These are phyloP conservation scores for Peromyscus polionotus DNA, from an alignment of 2,113 vertebrate genomes.

Conservation along the genomic window DNA sequence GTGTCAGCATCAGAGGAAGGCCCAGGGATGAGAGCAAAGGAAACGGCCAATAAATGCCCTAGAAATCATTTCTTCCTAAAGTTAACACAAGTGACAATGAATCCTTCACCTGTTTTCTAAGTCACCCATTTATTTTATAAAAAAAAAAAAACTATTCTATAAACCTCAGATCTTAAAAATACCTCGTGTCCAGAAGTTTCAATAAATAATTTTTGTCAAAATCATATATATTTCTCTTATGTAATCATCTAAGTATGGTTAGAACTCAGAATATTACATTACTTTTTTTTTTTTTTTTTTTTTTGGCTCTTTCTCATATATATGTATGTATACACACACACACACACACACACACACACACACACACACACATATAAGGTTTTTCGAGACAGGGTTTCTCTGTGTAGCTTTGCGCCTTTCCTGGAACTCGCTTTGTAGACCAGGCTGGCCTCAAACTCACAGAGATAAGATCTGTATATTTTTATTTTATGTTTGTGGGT, in stretches of 20 bases:
- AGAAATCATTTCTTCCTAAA: slow-evolving; percentile 20
- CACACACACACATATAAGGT: no score
- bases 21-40: not conserved
- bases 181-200: not conserved
- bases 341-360: no score
- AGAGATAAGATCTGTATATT: no score
- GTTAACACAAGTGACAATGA: not conserved
- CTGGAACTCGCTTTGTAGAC: no score
- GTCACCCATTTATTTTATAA: not conserved
- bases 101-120: slow-evolving; percentile 32
- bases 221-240: not conserved
- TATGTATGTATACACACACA: no score
- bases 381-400: no score
- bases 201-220: slow-evolving; percentile 34
- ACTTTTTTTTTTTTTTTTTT: not conserved
- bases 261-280: not conserved
- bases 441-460: no score
- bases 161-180: not conserved
- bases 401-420: no score
- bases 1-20: slow-evolving; percentile 10
- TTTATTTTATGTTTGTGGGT: no score
- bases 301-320: no score
- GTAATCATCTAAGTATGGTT: not conserved
- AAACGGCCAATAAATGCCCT: not conserved
- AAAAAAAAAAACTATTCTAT: not conserved